Percentiles rank a stretch among this genome's conserved stretches.
Evolutionary conservation across 2,888 invertebrate genomes (phyloP).

Genomic region (Parnassius glacialis): DNA sequence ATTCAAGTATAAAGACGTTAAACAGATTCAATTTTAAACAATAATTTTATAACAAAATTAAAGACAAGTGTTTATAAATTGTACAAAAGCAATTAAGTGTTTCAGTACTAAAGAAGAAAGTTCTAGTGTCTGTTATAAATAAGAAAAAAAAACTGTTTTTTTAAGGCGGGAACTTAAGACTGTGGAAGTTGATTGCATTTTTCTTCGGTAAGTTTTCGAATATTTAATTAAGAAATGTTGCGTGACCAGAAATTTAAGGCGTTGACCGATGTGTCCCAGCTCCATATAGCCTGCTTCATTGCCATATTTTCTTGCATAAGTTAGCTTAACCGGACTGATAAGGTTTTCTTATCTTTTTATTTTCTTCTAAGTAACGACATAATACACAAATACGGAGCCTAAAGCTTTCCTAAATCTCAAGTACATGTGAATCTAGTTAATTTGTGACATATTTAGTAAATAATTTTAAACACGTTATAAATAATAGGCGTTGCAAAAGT

Average conservation of each 20-base stretch:
- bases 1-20: constrained; percentile 19
- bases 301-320: constrained; percentile 15
- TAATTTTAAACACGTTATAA: too few species aligned
- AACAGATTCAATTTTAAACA: constrained; percentile 2
- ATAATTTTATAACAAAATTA: too few species aligned
- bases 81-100: neutral
- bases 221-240: constrained; percentile 11
- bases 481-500: too few species aligned
- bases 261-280: constrained; percentile 17
- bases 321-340: too few species aligned
- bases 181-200: constrained; percentile 7
- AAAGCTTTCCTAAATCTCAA: too few species aligned
- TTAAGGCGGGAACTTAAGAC: constrained; percentile 16
- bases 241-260: constrained; percentile 21
- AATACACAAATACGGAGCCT: too few species aligned
- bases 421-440: too few species aligned
- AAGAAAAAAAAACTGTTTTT: neutral
- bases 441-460: too few species aligned
- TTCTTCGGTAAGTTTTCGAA: constrained; percentile 12
- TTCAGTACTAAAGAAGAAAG: neutral
- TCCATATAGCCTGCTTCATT: neutral
- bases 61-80: neutral
- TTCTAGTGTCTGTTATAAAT: neutral
- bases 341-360: too few species aligned
- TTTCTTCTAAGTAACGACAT: too few species aligned